Conservation (phyloP, 2,113 vertebrate genomes). For the Trochalopteron elliotii region DNA sequence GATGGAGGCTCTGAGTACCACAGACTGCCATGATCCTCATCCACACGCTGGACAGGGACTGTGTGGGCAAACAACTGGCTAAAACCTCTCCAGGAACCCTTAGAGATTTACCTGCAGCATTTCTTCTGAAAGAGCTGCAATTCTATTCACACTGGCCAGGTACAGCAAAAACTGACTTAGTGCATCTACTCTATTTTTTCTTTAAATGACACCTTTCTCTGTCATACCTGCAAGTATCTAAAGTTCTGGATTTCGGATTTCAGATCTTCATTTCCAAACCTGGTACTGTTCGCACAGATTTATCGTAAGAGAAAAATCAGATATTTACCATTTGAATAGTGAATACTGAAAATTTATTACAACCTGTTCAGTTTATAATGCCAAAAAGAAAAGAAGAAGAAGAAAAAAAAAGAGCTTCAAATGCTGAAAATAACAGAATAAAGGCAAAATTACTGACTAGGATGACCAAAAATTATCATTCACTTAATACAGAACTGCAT, state of each 20-base stretch:
- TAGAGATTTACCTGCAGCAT: neutral
- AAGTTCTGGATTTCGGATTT: neutral
- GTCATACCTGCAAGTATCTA: neutral
- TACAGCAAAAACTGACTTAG: neutral
- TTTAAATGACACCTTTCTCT: neutral
- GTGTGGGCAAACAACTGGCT: accelerated
- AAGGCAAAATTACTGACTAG: neutral
- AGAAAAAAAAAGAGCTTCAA: neutral
- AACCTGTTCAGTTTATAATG: neutral
- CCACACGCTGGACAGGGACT: neutral
- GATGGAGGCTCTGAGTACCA: neutral
- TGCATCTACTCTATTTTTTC: accelerated
- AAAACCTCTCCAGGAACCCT: neutral
- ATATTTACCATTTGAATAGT: neutral
- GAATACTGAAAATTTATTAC: neutral
- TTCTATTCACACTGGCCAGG: neutral
- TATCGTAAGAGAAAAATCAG: neutral
- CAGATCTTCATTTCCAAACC: neutral
- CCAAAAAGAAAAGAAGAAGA: neutral
- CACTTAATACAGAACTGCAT: neutral
- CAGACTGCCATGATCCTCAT: neutral
- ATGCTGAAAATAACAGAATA: neutral
- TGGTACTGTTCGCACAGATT: neutral
- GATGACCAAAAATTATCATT: neutral
- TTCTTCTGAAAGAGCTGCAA: neutral